Evolutionary conservation across 2,888 invertebrate genomes (phyloP), one percentile per base, ranked within the genome.

Genomic region (Meliscaeva auricollis): DNA sequence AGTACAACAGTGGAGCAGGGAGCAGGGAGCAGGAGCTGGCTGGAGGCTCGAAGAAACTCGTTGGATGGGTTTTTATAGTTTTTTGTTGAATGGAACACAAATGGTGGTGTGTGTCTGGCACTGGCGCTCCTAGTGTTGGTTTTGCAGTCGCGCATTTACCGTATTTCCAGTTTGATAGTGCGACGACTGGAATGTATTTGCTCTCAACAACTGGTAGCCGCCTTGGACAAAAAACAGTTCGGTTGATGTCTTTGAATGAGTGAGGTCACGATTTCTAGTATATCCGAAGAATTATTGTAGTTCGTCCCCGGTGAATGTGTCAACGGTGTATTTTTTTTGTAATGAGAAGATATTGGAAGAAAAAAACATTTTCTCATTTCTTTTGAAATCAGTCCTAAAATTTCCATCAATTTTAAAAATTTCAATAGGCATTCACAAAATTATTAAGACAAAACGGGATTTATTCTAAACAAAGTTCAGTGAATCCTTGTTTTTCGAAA

Each of bases 151-250:
- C 62, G 62, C 62, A 62, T 44, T 46, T 46, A 44, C 62, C 17
- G 30, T 62, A 30, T 30, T 62, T 62, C 62, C 62, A 62, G 11
- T 62, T 62, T 46, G 30, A 46, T 62, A 44, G 66, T 64, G 41
- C 26, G 32, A 26, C 64, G 74, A 62, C 78, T 84, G 83, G 83
- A 84, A 78, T 64, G 62, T 84, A 64, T 74, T 69, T 70, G 78
- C 50, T 75, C 78, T 79, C 52, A 8, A 50, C 62, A 38, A 66
- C 50, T 76, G 48, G 32, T 68, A 76, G 70, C 72, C 84, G 79
- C 66, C 75, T 74, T 72, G 75, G 50, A 76, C 68, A 79, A 79
- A 84, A 84, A 84, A 84, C 84, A 84, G 84, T 84, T 79, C 84
- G 84, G 84, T 84, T 72, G 72, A 74, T 84, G 79, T 79, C 84